Percentiles rank a stretch among this genome's conserved stretches.
Conservation (phyloP, 2,888 invertebrate genomes). For the Lycophotia porphyrea region DNA sequence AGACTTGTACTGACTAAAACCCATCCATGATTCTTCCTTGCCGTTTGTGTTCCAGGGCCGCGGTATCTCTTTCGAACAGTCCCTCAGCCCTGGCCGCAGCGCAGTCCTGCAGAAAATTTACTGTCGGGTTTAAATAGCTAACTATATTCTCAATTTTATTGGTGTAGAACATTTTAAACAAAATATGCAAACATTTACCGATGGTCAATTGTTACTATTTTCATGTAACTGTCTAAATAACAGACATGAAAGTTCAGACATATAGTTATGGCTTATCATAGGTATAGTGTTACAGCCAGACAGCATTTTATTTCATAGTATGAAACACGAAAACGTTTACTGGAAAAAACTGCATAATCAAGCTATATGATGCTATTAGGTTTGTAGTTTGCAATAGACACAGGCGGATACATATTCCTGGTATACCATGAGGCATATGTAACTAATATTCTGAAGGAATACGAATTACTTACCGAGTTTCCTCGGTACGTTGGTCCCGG, state of each 20-base stretch:
- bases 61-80: too few species aligned
- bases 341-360: background rate
- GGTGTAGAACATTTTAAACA: background rate
- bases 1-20: too few species aligned
- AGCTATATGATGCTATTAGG: background rate
- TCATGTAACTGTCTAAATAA: conserved; percentile 1
- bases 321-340: conserved; percentile 1
- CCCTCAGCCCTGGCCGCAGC: too few species aligned
- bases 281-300: conserved; percentile 11
- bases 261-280: background rate
- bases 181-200: background rate
- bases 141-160: too few species aligned
- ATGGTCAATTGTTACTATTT: background rate
- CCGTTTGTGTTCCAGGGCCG: too few species aligned
- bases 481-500: too few species aligned
- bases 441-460: background rate
- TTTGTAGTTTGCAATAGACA: background rate
- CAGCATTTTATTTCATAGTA: conserved; percentile 17
- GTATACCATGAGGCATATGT: background rate
- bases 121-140: too few species aligned
- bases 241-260: conserved; percentile 19
- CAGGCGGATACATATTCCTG: background rate
- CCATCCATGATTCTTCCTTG: too few species aligned
- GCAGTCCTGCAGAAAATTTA: too few species aligned
- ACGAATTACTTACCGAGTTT: too few species aligned